A percentile compares a stretch with the other conserved stretches of the same genome.
phyloP scores from a whole-genome alignment of 2,888 invertebrate genomes.

The Cataglyphis livida region DNA sequence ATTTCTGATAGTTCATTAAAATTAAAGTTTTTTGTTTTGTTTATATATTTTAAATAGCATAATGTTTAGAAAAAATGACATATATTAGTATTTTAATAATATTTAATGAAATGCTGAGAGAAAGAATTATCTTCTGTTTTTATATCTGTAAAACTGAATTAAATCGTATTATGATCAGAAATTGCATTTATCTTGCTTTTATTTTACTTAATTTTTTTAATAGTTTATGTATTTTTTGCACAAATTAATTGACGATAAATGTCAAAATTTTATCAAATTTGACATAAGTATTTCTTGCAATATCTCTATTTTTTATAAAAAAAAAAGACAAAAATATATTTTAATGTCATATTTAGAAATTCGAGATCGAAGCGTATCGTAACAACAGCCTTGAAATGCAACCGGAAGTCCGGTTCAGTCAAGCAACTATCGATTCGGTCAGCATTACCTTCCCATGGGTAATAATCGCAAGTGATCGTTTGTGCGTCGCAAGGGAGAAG shows the following conservation, averaged over 20 bases:
- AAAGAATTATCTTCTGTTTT: not conserved
- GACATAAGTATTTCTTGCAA: not conserved
- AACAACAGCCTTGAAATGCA: not conserved
- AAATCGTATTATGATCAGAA: not conserved
- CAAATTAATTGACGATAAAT: not conserved
- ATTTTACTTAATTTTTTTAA: not conserved
- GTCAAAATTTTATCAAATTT: not conserved
- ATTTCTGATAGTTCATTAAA: not conserved
- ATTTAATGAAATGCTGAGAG: not conserved
- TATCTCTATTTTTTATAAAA: not conserved
- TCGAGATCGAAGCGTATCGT: not conserved
- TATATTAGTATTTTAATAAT: conserved; percentile 3
- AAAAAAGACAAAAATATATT: not conserved
- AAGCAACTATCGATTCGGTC: conserved; percentile 19
- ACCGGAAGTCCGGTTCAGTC: conserved; percentile 23
- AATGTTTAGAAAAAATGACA: not conserved
- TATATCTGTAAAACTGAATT: not conserved
- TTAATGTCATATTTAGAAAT: not conserved
- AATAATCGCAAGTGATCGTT: conserved; percentile 47
- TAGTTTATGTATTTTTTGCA: not conserved
- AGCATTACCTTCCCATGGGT: conserved; percentile 30
- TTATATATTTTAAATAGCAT: not conserved
- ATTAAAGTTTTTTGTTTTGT: not conserved
- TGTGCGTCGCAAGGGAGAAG: conserved; percentile 30
- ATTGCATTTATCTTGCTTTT: not conserved